Evolutionary conservation across 2,888 invertebrate genomes (phyloP), one percentile per base, ranked within the genome.

Genomic region (Galeruca laticollis): DNA sequence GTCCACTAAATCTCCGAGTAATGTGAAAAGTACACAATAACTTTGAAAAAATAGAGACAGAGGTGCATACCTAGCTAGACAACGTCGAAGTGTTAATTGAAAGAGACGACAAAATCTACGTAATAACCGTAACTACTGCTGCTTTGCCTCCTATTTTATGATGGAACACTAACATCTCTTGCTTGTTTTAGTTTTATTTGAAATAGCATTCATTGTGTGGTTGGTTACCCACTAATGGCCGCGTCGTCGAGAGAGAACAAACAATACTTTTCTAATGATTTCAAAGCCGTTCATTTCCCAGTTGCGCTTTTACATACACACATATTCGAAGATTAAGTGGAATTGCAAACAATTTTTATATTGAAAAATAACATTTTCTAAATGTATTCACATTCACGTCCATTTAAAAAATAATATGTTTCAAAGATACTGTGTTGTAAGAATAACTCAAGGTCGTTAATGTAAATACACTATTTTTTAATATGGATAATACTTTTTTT

Each of bases 1-100:
- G 65, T 80, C 79, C 80, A 82, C 82, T 81, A 82, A 83, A 82
- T 81, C 82, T 82, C 80, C 77, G 77, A 78, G 79, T 84, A 84
- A 84, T 84, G 81, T 81, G 82, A 84, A 83, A 82, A 77, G 83
- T 81, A 83, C 82, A 84, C 82, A 84, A 60, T 20, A 69, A 69
- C 69, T 74, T 74, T 77, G 77, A 79, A 76, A 69, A 80, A 79
- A 78, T 77, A 79, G 79, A 79, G 78, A 79, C 79, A 77, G 77
- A 77, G 78, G 77, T 81, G 81, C 82, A 82, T 79, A 77, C 79
- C 76, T 75, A 75, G 77, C 82, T 80, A 81, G 82, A 82, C 82
- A 79, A 80, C 80, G 60, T 66, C 51, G 75, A 77, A 73, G 82
- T 82, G 84, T 74, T 84, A 84, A 84, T 84, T 81, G 76, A 67